Evolutionary conservation across 2,888 invertebrate species (phyloP), one percentile per base, ranked within the genome.

Genomic region (Polyploca ridens): DNA sequence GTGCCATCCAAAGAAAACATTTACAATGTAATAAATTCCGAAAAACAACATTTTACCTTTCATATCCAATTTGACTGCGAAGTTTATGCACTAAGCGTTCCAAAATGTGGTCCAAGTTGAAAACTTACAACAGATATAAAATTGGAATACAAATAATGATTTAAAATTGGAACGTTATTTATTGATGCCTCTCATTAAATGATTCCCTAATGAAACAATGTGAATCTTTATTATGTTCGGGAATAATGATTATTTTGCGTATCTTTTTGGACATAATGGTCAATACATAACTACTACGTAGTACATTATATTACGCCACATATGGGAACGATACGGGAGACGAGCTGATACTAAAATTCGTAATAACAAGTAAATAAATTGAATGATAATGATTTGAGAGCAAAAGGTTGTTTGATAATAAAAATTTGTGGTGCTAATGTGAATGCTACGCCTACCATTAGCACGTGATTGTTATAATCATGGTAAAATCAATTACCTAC

Each of bases 341-440:
- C 66, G 65, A 62, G 68, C 67, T 63, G 66, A 77, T 69, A 72
- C 65, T 69, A 66, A 72, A 69, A 68, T 66, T 69, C 62, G 65
- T 76, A 74, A 75, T 74, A 74, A 75, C 69, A 74, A 75, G 73
- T 77, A 77, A 76, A 73, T 60, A 84, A 84, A 85, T 85, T 84
- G 73, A 82, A 78, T 79, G 83, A 88, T 86, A 83, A 84, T 46
- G 62, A 69, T 69, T 67, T 69, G 68, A 76, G 79, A 76, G 77
- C 79, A 81, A 84, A 75, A 83, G 80, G 86, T 81, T 78, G 69
- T 16, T 62, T 62, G 81, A 84, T 86, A 82, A 62, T 27, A 44
- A 63, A 38, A 62, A 70, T 69, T 71, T 70, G 73, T 65, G 74
- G 73, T 74, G 74, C 4, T 5, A 19, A 60, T 19, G 69, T 67